These are phyloP conservation scores for Auanema freiburgensis DNA, from an alignment of 2,888 invertebrate genomes.

Conservation along the genomic window DNA sequence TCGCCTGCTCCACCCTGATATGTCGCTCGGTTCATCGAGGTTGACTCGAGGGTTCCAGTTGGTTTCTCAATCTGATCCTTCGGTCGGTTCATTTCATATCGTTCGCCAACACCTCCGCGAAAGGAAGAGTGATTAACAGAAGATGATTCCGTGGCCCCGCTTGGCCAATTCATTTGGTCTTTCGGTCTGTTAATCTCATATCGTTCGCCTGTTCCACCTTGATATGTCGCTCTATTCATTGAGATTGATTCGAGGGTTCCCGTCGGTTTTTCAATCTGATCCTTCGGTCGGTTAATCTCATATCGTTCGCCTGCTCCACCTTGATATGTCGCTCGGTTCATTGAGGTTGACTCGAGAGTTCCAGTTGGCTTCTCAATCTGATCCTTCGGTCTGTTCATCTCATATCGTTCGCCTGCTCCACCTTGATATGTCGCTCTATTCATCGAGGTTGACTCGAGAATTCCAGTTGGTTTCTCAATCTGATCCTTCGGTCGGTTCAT, in stretches of 20 bases:
- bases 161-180: no score
- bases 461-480: background rate
- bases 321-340: background rate
- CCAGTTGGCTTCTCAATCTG: background rate
- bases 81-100: background rate
- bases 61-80: background rate
- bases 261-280: background rate
- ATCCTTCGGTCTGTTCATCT: constrained; percentile 2
- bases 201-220: constrained; percentile 14
- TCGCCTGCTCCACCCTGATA: background rate
- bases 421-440: constrained; percentile 6
- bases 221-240: constrained; percentile 6
- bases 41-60: no score
- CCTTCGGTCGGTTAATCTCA: constrained; percentile 2
- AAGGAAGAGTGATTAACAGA: background rate
- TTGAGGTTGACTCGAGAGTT: background rate
- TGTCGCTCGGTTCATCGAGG: no score
- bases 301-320: constrained; percentile 7
- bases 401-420: background rate
- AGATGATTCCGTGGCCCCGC: background rate
- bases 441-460: background rate
- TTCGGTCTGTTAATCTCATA: background rate
- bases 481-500: background rate
- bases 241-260: background rate
- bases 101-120: no score